These are phyloP conservation scores for Parotocinclus haroldoi DNA, from an alignment of 2,797 vertebrate genomes.

Conservation along the genomic window DNA sequence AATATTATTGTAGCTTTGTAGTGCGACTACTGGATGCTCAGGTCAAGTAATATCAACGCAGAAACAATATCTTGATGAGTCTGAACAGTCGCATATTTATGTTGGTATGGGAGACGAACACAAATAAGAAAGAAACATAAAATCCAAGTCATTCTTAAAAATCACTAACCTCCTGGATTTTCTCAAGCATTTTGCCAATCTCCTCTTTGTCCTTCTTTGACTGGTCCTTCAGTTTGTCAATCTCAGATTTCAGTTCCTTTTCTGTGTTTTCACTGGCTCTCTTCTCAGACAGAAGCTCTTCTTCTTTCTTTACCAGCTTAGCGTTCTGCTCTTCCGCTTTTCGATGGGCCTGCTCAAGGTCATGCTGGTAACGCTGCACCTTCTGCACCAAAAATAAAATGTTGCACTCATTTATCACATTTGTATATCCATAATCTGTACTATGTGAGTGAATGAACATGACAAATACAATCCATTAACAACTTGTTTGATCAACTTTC, in stretches of 20 bases:
- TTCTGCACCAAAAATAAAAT: no score
- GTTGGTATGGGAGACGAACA: no score
- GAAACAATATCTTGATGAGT: no score
- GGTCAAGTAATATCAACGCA: no score
- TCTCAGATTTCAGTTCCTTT: constrained; percentile 63
- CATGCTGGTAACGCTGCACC: constrained; percentile 55
- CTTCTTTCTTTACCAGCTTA: constrained; percentile 62
- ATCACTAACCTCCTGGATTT: constrained; percentile 72
- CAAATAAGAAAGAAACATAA: neutral
- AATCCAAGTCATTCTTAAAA: neutral
- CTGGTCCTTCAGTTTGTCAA: constrained; percentile 70
- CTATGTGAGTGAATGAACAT: no score
- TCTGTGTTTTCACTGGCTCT: constrained; percentile 62
- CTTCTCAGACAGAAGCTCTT: constrained; percentile 65
- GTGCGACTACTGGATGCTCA: no score
- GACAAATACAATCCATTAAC: no score
- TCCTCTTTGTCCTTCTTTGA: constrained; percentile 68
- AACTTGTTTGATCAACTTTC: no score
- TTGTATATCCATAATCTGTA: no score
- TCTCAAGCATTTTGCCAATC: constrained; percentile 66
- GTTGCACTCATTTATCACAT: no score
- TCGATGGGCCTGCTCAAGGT: constrained; percentile 60
- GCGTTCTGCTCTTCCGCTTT: constrained; percentile 68
- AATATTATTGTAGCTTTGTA: no score
- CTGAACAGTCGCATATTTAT: neutral